A percentile compares a stretch with the other conserved stretches of the same genome.
Conservation (phyloP, 2,888 invertebrate species). For the Deilephila elpenor region DNA sequence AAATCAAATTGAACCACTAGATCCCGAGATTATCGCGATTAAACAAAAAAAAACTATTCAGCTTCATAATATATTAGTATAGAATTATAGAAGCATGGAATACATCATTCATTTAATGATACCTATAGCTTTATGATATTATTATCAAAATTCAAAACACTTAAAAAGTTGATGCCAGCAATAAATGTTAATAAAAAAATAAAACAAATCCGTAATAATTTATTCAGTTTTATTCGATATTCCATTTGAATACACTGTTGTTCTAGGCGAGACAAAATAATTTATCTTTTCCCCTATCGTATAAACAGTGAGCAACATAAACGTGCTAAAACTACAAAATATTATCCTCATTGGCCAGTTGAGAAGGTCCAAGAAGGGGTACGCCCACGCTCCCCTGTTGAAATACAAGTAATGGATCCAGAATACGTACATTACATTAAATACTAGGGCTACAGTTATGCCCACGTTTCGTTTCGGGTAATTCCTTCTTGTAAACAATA, state of each 20-base stretch:
- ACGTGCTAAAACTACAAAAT: constrained; percentile 87
- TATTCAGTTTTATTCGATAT: constrained; percentile 43
- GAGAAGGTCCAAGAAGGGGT: constrained; percentile 92
- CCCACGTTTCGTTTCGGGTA: constrained; percentile 89
- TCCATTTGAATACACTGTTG: constrained; percentile 45
- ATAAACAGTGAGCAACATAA: constrained; percentile 86
- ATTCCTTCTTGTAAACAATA: constrained; percentile 87
- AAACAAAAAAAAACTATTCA: too few species aligned
- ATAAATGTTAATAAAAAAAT: not conserved
- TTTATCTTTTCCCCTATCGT: constrained; percentile 89
- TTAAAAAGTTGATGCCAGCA: not conserved
- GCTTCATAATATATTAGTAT: too few species aligned
- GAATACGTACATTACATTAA: constrained; percentile 87
- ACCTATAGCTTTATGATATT: too few species aligned
- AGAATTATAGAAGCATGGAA: too few species aligned
- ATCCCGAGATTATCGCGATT: too few species aligned
- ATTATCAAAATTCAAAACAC: too few species aligned
- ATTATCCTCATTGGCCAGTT: constrained; percentile 87
- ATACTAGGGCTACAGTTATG: constrained; percentile 79
- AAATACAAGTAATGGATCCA: constrained; percentile 89
- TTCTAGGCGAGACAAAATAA: constrained; percentile 85
- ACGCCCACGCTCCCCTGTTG: constrained; percentile 92
- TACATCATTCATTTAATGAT: too few species aligned
- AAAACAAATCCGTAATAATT: constrained; percentile 23
- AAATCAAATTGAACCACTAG: too few species aligned